Conservation (phyloP, 1,140 invertebrate genomes). For the Onthophagus taurus region DNA sequence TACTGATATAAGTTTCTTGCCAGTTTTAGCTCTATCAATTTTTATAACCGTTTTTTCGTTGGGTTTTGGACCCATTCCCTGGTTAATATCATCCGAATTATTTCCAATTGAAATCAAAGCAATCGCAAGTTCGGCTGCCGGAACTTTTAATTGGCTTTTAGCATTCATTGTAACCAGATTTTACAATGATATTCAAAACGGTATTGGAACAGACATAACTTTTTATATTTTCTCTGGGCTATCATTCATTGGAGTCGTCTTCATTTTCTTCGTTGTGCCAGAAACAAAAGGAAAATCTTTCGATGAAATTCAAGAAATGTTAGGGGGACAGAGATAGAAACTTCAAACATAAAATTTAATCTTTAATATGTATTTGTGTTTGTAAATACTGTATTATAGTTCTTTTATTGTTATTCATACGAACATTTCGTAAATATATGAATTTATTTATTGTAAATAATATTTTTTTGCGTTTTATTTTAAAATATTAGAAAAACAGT, state of each 20-base stretch:
- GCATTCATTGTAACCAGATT: slow-evolving; percentile 77
- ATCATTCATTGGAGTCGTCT: slow-evolving; percentile 50
- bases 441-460: too few species aligned
- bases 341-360: too few species aligned
- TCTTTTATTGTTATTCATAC: too few species aligned
- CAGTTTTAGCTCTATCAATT: slow-evolving; percentile 58
- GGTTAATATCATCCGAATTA: slow-evolving; percentile 66
- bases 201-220: slow-evolving; percentile 42
- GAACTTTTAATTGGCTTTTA: slow-evolving; percentile 67
- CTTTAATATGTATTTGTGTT: too few species aligned
- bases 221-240: slow-evolving; percentile 58
- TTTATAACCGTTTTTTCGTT: slow-evolving; percentile 72
- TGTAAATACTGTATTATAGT: too few species aligned
- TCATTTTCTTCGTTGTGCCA: slow-evolving; percentile 50
- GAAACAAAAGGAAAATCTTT: slow-evolving; percentile 70
- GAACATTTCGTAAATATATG: too few species aligned
- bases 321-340: slow-evolving; percentile 35
- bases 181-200: slow-evolving; percentile 43
- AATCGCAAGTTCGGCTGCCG: slow-evolving; percentile 62
- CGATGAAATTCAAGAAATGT: slow-evolving; percentile 60
- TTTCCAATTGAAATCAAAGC: slow-evolving; percentile 69
- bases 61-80: slow-evolving; percentile 73
- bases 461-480: too few species aligned
- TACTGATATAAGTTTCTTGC: slow-evolving; percentile 46
- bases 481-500: too few species aligned